Conservation (phyloP, 2,797 vertebrate genomes). For the Lindbergichthys nudifrons region DNA sequence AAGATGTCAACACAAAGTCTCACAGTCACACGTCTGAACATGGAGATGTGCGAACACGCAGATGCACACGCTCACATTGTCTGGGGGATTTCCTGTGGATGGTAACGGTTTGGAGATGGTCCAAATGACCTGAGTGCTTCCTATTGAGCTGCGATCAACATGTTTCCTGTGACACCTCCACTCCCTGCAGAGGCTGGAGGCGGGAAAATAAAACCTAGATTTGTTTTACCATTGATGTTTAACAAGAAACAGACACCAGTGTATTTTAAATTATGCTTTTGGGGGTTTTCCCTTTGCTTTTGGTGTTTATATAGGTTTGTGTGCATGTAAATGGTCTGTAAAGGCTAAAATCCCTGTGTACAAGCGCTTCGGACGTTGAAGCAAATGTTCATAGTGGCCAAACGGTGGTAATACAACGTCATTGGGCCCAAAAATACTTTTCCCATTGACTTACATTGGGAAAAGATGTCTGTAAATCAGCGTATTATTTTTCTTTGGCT, state of each 20-base stretch:
- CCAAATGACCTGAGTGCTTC: slow-evolving; percentile 64
- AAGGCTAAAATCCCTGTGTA: too few relatives aligned
- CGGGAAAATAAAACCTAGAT: neutral
- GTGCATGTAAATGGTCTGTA: too few relatives aligned
- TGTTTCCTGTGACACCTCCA: slow-evolving; percentile 47
- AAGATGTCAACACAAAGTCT: slow-evolving; percentile 14
- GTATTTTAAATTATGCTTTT: too few relatives aligned
- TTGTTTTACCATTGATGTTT: neutral
- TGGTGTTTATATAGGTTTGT: too few relatives aligned
- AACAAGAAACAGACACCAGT: neutral
- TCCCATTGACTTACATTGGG: too few relatives aligned
- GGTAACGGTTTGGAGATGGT: slow-evolving; percentile 67
- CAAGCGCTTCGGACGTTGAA: too few relatives aligned
- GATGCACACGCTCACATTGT: slow-evolving; percentile 15
- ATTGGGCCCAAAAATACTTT: too few relatives aligned
- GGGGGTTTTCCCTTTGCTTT: too few relatives aligned
- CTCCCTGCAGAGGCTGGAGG: slow-evolving; percentile 31
- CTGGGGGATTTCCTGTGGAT: slow-evolving; percentile 45
- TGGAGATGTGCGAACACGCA: slow-evolving; percentile 7
- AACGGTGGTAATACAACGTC: too few relatives aligned
- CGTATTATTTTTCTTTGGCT: too few relatives aligned
- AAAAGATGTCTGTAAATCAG: too few relatives aligned
- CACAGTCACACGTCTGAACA: slow-evolving; percentile 13
- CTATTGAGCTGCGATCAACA: slow-evolving; percentile 70
- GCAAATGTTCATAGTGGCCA: too few relatives aligned